phyloP scores from a whole-genome alignment of 2,888 invertebrate species.

The Mythimna lalbum region DNA sequence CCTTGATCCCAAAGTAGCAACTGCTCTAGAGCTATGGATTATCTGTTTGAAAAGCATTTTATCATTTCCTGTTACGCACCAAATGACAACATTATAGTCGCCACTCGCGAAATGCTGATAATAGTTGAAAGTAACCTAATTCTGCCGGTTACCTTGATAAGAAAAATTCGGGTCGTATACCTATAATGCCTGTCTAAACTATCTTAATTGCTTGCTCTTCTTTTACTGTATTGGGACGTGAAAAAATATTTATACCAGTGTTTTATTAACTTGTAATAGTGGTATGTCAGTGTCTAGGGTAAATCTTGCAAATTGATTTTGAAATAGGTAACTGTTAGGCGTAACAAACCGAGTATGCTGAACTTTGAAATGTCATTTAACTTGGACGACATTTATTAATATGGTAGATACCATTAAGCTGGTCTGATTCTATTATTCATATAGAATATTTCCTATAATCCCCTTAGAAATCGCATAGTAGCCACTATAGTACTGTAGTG shows the following conservation, averaged over 20 bases:
- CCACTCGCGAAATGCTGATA: conserved; percentile 40
- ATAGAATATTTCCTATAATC: too few relatives aligned
- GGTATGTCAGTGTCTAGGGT: too few relatives aligned
- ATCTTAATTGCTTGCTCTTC: not conserved
- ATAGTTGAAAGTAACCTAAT: conserved; percentile 44
- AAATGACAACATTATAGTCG: conserved; percentile 12
- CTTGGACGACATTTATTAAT: too few relatives aligned
- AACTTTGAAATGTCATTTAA: too few relatives aligned
- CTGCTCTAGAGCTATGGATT: conserved; percentile 17
- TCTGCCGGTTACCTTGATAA: conserved; percentile 7
- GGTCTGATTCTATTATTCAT: too few relatives aligned
- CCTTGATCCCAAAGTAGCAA: conserved; percentile 9
- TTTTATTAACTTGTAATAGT: too few relatives aligned
- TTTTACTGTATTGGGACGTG: not conserved
- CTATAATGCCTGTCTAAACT: conserved; percentile 17
- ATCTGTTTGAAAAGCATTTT: conserved; percentile 43
- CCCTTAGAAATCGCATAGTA: too few relatives aligned
- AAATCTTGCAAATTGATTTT: too few relatives aligned
- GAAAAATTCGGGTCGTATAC: conserved; percentile 5
- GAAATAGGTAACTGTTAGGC: too few relatives aligned
- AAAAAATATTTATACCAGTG: not conserved
- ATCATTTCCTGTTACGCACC: conserved; percentile 31
- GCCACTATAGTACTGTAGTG: too few relatives aligned
- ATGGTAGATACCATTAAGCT: too few relatives aligned
- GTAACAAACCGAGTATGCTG: too few relatives aligned